Evolutionary conservation across 2,113 vertebrate genomes (phyloP), one percentile per base, ranked within the genome.

Genomic region (Pedetes capensis): DNA sequence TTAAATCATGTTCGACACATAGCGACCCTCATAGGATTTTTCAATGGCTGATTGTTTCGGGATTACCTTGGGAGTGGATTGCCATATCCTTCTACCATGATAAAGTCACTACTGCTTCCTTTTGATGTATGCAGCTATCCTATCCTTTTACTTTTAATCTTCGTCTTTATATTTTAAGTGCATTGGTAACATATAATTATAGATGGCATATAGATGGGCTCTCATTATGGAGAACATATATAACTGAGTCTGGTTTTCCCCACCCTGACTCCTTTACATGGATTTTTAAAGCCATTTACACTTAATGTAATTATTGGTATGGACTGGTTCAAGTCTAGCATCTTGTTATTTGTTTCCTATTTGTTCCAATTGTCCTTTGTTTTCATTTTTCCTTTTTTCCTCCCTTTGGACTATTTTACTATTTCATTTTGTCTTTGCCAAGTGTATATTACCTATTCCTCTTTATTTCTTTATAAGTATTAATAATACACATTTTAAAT

Each of bases 401-500:
- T 78, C 57, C 17, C 84, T 82, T 89, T 71, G 9, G 16, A 49
- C 14, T 68, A 10, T 49, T 49, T 87, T 80, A 64, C 8, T 39
- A 42, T 72, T 89, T 79, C 47, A 84, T 69, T 96, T 88, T 55
- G 11, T 47, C 37, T 80, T 55, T 80, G 74, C 49, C 17, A 72
- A 51, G 74, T 93, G 32, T 29, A 7, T 68, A 32, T 72, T 39
- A 39, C 29, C n/a, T 93, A 89, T 23, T 34, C n/a, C 80, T 83
- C 25, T 51, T 86, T n/a, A n/a, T n/a, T n/a, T n/a, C n/a, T 83
- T 51, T 86, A 86, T 47, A 75, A 74, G 16, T 53, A 39, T 34
- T 94, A 94, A 64, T 8, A 72, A 66, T 63, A 89, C 34, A 27
- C 29, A 87, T 82, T 88, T 96, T 51, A 49, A 90, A 83, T 39